Base-by-base conservation (phyloP, 2,113 vertebrate genomes). In the Podarcis muralis region DNA sequence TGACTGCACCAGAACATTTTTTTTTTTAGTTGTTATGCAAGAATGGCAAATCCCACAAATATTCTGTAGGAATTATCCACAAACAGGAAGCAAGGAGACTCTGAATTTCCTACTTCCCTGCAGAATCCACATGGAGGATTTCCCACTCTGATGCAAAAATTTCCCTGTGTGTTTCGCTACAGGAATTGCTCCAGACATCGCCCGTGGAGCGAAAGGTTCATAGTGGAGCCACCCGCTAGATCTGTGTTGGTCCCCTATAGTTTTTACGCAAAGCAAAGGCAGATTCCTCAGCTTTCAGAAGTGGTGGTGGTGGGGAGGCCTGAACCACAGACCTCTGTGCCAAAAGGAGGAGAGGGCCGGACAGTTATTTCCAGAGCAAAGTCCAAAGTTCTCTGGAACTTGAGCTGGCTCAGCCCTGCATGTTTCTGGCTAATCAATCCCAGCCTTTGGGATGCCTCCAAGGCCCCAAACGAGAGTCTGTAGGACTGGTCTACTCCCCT, bases 401-500 rank as follows among this genome's bases (percentile, higher is more conserved):
- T 6, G 30, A 77, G 72, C 15, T 35, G 59, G 23, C 16, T 16
- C 43, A 72, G 27, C 81, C 22, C 81, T 53, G 72, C 83, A 32
- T 23, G 6, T 18, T 59, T 2, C 53, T 78, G 84, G 74, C 72
- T 84, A 88, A 87, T 85, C 79, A 66, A 16, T 76, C 57, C 62
- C 35, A 57, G 11, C 32, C 30, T 37, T 83, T 74, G 80, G 85
- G 27, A 37, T 81, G 87, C 80, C 79, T 86, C 82, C 85, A 82
- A 69, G 69, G 53, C 57, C 11, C 48, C 81, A 37, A 32, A 74
- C 80, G 5, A 23, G 35, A 71, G 2, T 86, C 37, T 83, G 2
- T 16, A 48, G 37, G 77, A 8, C 78, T 53, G 72, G 79, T 40
- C n/a, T 76, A 48, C 79, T 91, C 16, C 48, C 48, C 57, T 83